A percentile compares a stretch with the other conserved stretches of the same genome.
These are phyloP conservation scores for Bufo gargarizans DNA, from an alignment of 2,113 vertebrate genomes.

Conservation along the genomic window DNA sequence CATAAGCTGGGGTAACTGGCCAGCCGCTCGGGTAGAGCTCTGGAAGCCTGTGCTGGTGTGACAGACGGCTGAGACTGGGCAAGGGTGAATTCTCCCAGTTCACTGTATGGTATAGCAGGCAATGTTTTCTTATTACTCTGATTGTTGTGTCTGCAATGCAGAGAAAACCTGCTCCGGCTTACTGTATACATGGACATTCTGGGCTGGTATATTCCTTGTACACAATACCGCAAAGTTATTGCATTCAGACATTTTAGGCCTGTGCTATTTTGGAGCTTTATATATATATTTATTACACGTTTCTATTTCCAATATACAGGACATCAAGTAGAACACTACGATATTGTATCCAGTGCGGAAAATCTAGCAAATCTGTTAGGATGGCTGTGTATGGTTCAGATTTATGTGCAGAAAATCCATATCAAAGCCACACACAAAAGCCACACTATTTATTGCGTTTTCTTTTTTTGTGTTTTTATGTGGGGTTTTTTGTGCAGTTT, in stretches of 20 bases:
- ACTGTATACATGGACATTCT: background rate
- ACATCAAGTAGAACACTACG: background rate
- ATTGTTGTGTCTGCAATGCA: constrained; percentile 54
- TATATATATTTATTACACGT: too few species aligned
- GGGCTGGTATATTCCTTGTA: background rate
- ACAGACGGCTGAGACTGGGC: background rate
- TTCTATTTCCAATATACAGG: background rate
- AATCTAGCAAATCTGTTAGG: background rate
- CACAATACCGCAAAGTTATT: background rate
- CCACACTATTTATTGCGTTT: too few species aligned
- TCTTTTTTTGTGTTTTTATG: too few species aligned
- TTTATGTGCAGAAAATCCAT: too few species aligned
- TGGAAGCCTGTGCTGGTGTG: background rate
- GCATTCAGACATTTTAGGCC: background rate
- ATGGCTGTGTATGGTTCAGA: too few species aligned
- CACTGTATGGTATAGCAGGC: background rate
- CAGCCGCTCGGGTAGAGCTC: background rate
- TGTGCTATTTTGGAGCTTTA: too few species aligned
- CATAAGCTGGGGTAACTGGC: background rate
- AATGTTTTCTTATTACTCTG: constrained; percentile 31
- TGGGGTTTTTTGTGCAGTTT: too few species aligned
- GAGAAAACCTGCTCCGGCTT: constrained; percentile 30
- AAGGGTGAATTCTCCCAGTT: background rate
- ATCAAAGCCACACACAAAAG: too few species aligned
- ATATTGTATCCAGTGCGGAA: background rate